Percentiles rank a stretch among this genome's conserved stretches.
These are phyloP conservation scores for Formica selysi DNA, from an alignment of 1,140 invertebrate species.

Conservation along the genomic window DNA sequence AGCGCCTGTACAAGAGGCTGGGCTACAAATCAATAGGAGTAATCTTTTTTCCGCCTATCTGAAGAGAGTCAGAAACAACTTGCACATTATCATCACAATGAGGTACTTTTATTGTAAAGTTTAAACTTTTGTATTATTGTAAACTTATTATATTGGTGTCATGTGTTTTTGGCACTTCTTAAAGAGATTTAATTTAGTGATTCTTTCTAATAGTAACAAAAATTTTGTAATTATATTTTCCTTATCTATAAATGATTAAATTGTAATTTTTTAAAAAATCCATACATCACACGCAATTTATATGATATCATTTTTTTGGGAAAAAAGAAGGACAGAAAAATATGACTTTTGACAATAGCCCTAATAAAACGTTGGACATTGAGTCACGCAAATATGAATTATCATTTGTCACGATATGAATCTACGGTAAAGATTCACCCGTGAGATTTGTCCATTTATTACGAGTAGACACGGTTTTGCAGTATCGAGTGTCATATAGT, in stretches of 20 bases:
- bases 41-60: constrained; percentile 91
- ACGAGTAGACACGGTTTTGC: neutral
- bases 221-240: neutral
- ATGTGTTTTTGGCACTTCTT: neutral
- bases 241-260: neutral
- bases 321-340: too few relatives aligned
- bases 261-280: neutral
- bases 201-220: neutral
- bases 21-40: constrained; percentile 90
- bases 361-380: neutral
- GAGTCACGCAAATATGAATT: constrained; percentile 9
- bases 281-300: neutral
- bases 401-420: constrained; percentile 27
- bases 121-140: neutral
- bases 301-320: too few relatives aligned
- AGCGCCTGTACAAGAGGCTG: constrained; percentile 88
- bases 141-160: too few relatives aligned
- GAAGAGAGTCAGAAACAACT: constrained; percentile 88
- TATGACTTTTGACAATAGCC: neutral
- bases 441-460: constrained; percentile 11
- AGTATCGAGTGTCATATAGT: neutral
- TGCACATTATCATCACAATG: constrained; percentile 90
- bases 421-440: neutral
- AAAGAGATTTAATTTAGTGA: neutral
- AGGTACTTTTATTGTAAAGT: constrained; percentile 83